Conservation (phyloP, 2,113 vertebrate species). For the Lophura nycthemera region DNA sequence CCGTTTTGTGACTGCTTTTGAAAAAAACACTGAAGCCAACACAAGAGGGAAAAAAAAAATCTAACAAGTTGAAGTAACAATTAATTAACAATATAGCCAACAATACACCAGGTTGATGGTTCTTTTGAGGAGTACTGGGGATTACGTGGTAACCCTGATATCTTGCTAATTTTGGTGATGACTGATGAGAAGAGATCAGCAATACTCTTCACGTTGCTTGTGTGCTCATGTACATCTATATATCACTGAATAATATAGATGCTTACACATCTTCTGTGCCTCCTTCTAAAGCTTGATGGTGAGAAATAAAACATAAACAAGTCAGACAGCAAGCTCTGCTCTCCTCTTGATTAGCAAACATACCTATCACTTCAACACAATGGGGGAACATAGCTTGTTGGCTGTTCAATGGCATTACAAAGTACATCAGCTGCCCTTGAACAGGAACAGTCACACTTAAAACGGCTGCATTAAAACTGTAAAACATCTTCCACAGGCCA, state of each 20-base stretch:
- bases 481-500: constrained; percentile 58
- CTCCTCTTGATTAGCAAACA: constrained; percentile 72
- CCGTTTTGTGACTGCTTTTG: background rate
- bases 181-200: background rate
- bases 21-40: background rate
- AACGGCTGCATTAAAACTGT: constrained; percentile 62
- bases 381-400: constrained; percentile 57
- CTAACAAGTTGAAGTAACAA: background rate
- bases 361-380: constrained; percentile 68
- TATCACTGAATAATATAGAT: constrained; percentile 45
- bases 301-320: constrained; percentile 72
- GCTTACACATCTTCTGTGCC: constrained; percentile 52
- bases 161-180: background rate
- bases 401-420: constrained; percentile 62
- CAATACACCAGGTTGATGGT: background rate
- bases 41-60: rapidly evolving
- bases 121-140: background rate
- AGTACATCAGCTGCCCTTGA: constrained; percentile 67
- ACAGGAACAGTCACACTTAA: constrained; percentile 42
- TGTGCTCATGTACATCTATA: background rate
- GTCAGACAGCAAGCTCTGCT: constrained; percentile 72
- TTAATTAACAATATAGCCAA: background rate
- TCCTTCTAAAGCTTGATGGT: constrained; percentile 62
- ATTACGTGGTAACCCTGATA: background rate
- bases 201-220: background rate